These are phyloP conservation scores for Thelaira solivaga DNA, from an alignment of 2,888 invertebrate genomes.

Conservation along the genomic window DNA sequence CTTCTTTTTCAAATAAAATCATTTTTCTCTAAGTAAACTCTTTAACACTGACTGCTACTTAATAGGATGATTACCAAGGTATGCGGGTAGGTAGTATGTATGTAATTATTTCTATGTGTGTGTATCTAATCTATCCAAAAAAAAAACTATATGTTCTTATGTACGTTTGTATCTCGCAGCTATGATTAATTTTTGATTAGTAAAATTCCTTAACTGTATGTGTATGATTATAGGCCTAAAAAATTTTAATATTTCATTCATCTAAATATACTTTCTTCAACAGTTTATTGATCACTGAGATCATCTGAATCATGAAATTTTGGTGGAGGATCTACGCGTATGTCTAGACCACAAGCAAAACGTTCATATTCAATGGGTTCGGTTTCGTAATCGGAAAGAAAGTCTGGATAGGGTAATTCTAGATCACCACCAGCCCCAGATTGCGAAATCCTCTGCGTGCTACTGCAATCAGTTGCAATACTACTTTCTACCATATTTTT, in stretches of 20 bases:
- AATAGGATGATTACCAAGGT: no score
- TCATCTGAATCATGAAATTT: slow-evolving; percentile 86
- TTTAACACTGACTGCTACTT: no score
- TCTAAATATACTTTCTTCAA: background rate
- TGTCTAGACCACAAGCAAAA: slow-evolving; percentile 86
- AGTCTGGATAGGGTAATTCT: slow-evolving; percentile 78
- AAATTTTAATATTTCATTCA: background rate
- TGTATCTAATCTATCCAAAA: no score
- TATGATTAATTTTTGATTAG: slow-evolving; percentile 36
- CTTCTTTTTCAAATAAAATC: no score
- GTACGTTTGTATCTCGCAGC: no score
- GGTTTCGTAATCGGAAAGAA: slow-evolving; percentile 78
- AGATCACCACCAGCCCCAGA: slow-evolving; percentile 75
- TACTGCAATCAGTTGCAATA: background rate
- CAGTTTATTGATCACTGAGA: slow-evolving; percentile 72
- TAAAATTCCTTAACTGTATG: slow-evolving; percentile 15
- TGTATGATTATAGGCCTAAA: background rate
- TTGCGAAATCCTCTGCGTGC: slow-evolving; percentile 38
- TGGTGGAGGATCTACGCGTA: slow-evolving; percentile 87
- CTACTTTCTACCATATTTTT: background rate
- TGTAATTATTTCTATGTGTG: no score
- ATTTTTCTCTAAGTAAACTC: no score
- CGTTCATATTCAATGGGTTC: slow-evolving; percentile 81
- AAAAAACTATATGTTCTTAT: no score
- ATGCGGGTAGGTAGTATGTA: no score